Conservation (phyloP, 2,113 vertebrate species). For the Ceyx melanurus region DNA sequence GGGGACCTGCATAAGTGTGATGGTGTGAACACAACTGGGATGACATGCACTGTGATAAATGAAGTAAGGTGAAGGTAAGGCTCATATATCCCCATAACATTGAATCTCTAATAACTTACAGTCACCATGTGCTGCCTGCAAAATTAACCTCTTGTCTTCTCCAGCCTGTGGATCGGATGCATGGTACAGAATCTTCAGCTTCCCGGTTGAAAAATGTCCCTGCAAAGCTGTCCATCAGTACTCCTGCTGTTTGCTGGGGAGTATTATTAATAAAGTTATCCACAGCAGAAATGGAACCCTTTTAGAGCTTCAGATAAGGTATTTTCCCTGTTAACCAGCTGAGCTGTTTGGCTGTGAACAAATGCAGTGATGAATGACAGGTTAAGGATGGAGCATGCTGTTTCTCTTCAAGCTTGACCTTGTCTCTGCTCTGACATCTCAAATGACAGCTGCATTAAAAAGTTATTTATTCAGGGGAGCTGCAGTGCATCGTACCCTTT, state of each 20-base stretch:
- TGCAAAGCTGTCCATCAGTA: slow-evolving; percentile 33
- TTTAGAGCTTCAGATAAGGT: slow-evolving; percentile 23
- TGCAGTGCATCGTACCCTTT: neutral
- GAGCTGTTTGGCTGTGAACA: slow-evolving; percentile 47
- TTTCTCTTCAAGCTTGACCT: slow-evolving; percentile 70
- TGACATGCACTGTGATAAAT: neutral
- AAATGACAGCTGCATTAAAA: slow-evolving; percentile 69
- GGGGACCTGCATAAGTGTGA: neutral
- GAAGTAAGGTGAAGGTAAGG: slow-evolving; percentile 29
- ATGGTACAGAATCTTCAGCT: slow-evolving; percentile 1
- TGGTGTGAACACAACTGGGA: neutral
- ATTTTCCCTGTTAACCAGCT: slow-evolving; percentile 55
- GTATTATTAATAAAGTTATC: slow-evolving; percentile 55
- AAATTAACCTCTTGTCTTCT: slow-evolving; percentile 29
- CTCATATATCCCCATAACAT: neutral
- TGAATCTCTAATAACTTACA: neutral
- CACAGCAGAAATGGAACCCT: slow-evolving; percentile 5
- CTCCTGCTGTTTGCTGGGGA: neutral
- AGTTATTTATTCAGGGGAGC: slow-evolving; percentile 59
- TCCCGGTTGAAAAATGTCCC: neutral
- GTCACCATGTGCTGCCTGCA: neutral
- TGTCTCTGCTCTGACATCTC: slow-evolving; percentile 53
- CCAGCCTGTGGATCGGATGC: neutral
- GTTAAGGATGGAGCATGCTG: slow-evolving; percentile 69
- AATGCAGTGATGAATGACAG: slow-evolving; percentile 66